These are phyloP conservation scores for Prunella fulvescens DNA, from an alignment of 2,113 vertebrate genomes.

Conservation along the genomic window DNA sequence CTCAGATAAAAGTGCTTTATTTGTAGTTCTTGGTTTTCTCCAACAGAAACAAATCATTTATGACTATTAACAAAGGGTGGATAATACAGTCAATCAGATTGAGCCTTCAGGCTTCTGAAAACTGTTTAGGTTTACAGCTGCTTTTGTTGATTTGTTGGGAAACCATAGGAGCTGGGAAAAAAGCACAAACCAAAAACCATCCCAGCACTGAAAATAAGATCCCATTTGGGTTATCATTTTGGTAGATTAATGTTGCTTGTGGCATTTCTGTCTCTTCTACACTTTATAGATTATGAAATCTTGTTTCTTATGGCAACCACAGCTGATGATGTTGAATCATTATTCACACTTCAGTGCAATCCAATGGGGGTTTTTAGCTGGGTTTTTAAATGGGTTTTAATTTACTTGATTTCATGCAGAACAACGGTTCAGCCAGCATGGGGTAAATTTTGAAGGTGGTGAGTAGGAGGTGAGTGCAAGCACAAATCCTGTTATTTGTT, in stretches of 20 bases:
- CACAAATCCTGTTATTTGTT: conserved; percentile 58
- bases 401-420: conserved; percentile 55
- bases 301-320: conserved; percentile 52
- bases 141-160: neutral
- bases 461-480: conserved; percentile 36
- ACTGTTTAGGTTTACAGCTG: neutral
- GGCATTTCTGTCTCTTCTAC: conserved; percentile 3
- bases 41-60: conserved; percentile 17
- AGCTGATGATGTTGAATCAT: conserved; percentile 42
- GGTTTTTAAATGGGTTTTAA: conserved; percentile 51
- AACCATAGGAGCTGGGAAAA: neutral
- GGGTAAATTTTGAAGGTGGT: conserved; percentile 44
- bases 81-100: neutral
- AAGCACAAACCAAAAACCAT: neutral
- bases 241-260: conserved; percentile 19
- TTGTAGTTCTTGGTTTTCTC: neutral
- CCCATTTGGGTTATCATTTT: neutral
- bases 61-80: conserved; percentile 14
- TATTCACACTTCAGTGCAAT: conserved; percentile 42
- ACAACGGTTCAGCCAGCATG: neutral
- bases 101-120: conserved; percentile 10
- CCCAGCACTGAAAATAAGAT: neutral
- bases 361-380: neutral
- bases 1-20: neutral
- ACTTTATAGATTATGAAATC: conserved; percentile 36